A percentile compares a stretch with the other conserved stretches of the same genome.
phyloP scores from a whole-genome alignment of 2,797 vertebrate species.

The Oreortyx pictus region DNA sequence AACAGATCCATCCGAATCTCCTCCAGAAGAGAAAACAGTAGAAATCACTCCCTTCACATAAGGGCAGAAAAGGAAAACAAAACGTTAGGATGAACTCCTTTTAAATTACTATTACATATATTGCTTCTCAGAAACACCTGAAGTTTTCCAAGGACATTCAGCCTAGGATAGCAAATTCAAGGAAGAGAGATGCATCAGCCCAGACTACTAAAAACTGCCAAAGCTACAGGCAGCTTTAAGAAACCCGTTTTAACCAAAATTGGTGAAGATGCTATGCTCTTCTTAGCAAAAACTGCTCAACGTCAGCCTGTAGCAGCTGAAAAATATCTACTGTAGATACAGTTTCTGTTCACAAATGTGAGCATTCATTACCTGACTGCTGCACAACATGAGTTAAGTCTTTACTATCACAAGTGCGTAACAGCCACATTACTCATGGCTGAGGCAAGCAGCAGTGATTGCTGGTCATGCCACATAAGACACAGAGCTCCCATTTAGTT shows the following conservation, averaged over 20 bases:
- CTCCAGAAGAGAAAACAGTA: background rate
- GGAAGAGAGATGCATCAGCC: background rate
- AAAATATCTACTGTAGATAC: background rate
- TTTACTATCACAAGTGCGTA: background rate
- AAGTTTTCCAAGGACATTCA: background rate
- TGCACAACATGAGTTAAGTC: background rate
- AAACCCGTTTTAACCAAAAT: background rate
- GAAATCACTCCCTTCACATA: background rate
- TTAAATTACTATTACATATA: background rate
- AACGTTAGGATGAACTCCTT: background rate
- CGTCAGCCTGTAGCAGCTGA: background rate
- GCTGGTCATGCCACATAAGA: background rate
- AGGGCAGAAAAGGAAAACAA: background rate
- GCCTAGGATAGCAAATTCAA: background rate
- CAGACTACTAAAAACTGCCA: background rate
- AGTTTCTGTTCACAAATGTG: fast-evolving
- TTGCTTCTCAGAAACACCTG: background rate
- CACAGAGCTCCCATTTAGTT: background rate
- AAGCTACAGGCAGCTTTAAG: background rate
- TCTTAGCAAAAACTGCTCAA: slow-evolving; percentile 3
- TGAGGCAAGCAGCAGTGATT: slow-evolving; percentile 1
- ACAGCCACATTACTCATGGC: background rate
- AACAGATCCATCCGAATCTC: background rate
- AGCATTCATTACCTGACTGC: background rate
- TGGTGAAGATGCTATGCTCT: background rate